phyloP scores from a whole-genome alignment of 2,797 vertebrate genomes.

The Sebastes iracundus region DNA sequence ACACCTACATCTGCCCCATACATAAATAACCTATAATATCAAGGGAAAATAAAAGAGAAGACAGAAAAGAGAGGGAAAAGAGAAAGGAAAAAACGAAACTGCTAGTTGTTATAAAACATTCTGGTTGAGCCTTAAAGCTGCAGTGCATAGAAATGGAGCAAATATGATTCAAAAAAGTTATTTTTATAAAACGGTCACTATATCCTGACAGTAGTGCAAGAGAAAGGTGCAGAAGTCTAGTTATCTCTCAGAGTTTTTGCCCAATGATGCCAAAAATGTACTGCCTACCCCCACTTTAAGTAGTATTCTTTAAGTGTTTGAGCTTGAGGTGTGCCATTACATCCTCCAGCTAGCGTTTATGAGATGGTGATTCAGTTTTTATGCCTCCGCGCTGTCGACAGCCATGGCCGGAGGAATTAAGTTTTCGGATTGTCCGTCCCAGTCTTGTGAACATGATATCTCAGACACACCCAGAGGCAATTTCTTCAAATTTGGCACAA shows the following conservation, averaged over 20 bases:
- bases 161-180: too few relatives aligned
- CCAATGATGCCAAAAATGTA: too few relatives aligned
- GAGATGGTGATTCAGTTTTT: neutral
- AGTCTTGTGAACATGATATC: too few relatives aligned
- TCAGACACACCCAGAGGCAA: accelerated
- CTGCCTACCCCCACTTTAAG: neutral
- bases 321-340: neutral
- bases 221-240: too few relatives aligned
- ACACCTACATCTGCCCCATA: neutral
- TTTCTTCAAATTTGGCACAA: neutral
- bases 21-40: neutral
- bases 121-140: too few relatives aligned
- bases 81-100: accelerated
- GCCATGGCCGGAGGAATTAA: neutral
- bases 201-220: too few relatives aligned
- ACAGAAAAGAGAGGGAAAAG: neutral
- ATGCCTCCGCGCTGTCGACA: neutral
- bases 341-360: neutral
- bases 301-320: neutral
- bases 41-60: neutral
- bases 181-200: too few relatives aligned
- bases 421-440: neutral
- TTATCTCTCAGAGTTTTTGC: too few relatives aligned
- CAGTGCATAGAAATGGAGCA: accelerated
- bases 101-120: neutral